These are phyloP conservation scores for Zaprionus bogoriensis DNA, from an alignment of 2,888 invertebrate species.

Conservation along the genomic window DNA sequence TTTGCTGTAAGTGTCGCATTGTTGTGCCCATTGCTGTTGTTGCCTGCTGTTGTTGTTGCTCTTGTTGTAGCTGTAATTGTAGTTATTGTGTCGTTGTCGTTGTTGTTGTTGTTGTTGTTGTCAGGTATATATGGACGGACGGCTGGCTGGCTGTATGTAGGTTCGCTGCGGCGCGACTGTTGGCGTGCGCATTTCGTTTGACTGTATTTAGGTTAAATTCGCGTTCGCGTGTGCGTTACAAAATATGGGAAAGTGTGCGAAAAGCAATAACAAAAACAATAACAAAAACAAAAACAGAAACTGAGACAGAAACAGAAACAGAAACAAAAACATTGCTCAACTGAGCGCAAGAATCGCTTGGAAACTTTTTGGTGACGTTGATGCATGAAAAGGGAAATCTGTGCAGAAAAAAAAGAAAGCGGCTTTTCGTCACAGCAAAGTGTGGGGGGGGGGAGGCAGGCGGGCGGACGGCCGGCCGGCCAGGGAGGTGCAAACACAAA, in stretches of 20 bases:
- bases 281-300: slow-evolving; percentile 6
- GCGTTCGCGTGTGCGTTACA: slow-evolving; percentile 75
- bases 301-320: slow-evolving; percentile 32
- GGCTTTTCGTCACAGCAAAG: slow-evolving; percentile 33
- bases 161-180: slow-evolving; percentile 34
- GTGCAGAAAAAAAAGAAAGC: slow-evolving; percentile 62
- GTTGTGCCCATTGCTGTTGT: neutral
- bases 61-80: slow-evolving; percentile 11
- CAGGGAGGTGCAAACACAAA: slow-evolving; percentile 18
- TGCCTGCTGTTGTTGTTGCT: slow-evolving; percentile 12
- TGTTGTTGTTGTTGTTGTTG: slow-evolving; percentile 34
- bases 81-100: slow-evolving; percentile 15
- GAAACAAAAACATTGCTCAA: slow-evolving; percentile 7
- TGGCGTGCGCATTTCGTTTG: slow-evolving; percentile 54
- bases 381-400: slow-evolving; percentile 56
- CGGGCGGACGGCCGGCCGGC: too few species aligned
- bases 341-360: slow-evolving; percentile 26
- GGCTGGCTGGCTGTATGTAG: neutral
- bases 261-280: slow-evolving; percentile 47
- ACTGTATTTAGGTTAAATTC: slow-evolving; percentile 76
- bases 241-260: slow-evolving; percentile 76
- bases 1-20: slow-evolving; percentile 47
- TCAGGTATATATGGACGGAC: slow-evolving; percentile 36
- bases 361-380: slow-evolving; percentile 48
- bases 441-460: too few species aligned